phyloP scores from a whole-genome alignment of 92 coral and sea anemone species.

The Actinernus sp. region DNA sequence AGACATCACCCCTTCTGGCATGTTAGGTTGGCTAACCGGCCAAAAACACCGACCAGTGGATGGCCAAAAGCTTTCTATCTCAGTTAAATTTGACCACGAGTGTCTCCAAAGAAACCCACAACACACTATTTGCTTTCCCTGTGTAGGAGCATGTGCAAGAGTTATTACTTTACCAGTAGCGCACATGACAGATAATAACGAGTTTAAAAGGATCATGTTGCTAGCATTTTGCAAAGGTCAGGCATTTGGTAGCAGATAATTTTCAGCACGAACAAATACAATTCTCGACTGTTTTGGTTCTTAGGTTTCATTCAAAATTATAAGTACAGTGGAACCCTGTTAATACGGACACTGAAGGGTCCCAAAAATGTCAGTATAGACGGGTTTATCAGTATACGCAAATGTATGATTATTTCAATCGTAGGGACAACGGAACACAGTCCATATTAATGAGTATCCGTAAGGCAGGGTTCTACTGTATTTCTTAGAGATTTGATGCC shows the following conservation, averaged over 20 bases:
- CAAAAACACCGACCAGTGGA: slow-evolving; percentile 24
- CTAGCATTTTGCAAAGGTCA: slow-evolving; percentile 43
- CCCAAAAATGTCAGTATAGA: too few species aligned
- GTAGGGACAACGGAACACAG: too few species aligned
- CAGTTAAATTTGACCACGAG: slow-evolving; percentile 28
- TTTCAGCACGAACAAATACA: slow-evolving; percentile 18
- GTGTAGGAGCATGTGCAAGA: slow-evolving; percentile 37
- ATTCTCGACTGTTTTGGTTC: neutral
- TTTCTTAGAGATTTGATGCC: too few species aligned
- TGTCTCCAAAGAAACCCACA: slow-evolving; percentile 27
- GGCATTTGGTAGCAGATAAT: too few species aligned
- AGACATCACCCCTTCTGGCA: slow-evolving; percentile 36
- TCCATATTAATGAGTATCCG: too few species aligned
- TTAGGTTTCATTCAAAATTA: too few species aligned
- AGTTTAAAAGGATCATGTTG: slow-evolving; percentile 12
- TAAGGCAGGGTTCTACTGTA: too few species aligned
- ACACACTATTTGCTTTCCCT: slow-evolving; percentile 34
- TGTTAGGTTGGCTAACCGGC: slow-evolving; percentile 53
- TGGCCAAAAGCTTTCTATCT: slow-evolving; percentile 22
- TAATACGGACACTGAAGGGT: too few species aligned
- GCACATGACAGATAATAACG: slow-evolving; percentile 18
- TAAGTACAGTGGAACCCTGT: too few species aligned
- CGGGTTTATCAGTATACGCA: too few species aligned
- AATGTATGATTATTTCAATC: too few species aligned
- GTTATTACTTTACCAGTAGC: slow-evolving; percentile 24